Base-by-base conservation (phyloP, 2,113 vertebrate species). In the Carollia perspicillata region DNA sequence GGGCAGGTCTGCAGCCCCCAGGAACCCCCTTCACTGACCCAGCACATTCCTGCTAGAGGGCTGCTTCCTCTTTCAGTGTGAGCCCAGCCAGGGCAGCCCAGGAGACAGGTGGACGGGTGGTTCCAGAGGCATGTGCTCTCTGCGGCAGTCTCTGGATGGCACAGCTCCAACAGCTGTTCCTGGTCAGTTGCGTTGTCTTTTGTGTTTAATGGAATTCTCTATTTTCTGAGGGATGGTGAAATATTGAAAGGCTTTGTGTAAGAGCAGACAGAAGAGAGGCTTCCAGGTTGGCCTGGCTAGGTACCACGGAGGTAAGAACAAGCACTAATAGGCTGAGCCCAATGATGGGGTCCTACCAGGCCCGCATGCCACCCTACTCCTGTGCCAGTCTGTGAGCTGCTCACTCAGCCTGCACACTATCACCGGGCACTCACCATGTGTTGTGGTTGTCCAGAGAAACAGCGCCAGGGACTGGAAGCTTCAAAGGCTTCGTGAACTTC, bases 1-100 rank as follows among this genome's bases (percentile, higher is more conserved):
- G 22, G 13, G 17, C 26, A 33, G 30, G 16, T 47, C 68, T 30
- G 5, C 8, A 26, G 75, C 30, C 74, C 37, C 44, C 55, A 51
- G 42, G 6, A 1, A 14, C 12, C 35, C 49, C 23, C 49, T 37
- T 60, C 35, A 3, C 1, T 9, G 23, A 28, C 28, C 44, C 14
- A 28, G 37, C 18, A 35, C 42, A 20, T 6, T 11, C 44, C 3
- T 55, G 3, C 44, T 20, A 8, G 30, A 63, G 17, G 58, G 33
- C 49, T 30, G 37, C 6, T 17, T 30, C 60, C 26, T 69, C 65
- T 60, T 33, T n/a, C 68, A 17, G 84, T 35, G 23, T 9, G 42
- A 51, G 23, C 22, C 16, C 0, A 0, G 40, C 28, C 2, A 0
- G 26, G 35, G 35, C 9, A 26, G 51, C 77, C 51, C 10, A 6